phyloP scores from a whole-genome alignment of 2,113 vertebrate genomes.

The Platichthys stellatus region DNA sequence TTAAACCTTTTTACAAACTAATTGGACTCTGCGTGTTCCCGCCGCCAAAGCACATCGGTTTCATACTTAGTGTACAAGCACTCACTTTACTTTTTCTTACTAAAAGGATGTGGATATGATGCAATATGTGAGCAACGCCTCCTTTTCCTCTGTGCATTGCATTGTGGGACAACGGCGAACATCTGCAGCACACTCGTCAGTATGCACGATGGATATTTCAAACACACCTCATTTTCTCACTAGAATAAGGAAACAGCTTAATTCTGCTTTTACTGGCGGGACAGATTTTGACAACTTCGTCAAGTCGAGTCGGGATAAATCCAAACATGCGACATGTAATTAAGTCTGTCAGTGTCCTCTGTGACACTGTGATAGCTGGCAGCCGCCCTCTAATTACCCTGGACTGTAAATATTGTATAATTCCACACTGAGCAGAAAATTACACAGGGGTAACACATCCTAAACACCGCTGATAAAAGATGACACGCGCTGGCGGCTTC shows the following conservation, averaged over 20 bases:
- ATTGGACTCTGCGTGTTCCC: background rate
- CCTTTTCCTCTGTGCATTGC: conserved; percentile 33
- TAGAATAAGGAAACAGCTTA: no score
- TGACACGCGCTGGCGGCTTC: conserved; percentile 55
- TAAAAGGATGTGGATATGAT: conserved; percentile 30
- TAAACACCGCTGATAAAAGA: conserved; percentile 62
- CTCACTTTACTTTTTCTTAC: conserved; percentile 4
- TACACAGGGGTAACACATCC: conserved; percentile 48
- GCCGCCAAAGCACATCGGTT: background rate
- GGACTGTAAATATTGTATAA: conserved; percentile 70
- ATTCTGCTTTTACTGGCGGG: background rate
- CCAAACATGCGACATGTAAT: conserved; percentile 58
- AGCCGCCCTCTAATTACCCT: conserved; percentile 66
- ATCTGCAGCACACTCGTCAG: background rate
- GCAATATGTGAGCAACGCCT: conserved; percentile 37
- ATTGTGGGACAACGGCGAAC: conserved; percentile 2
- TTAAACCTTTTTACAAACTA: background rate
- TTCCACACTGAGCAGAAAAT: conserved; percentile 58
- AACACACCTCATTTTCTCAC: background rate
- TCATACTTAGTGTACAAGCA: background rate
- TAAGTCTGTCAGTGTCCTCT: conserved; percentile 37
- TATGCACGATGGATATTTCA: conserved; percentile 1
- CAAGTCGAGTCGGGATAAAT: conserved; percentile 23
- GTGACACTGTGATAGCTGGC: conserved; percentile 45
- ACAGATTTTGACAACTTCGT: background rate